A percentile compares a stretch with the other conserved stretches of the same genome.
These are phyloP conservation scores for Helicoverpa assulta DNA, from an alignment of 2,888 invertebrate genomes.

Conservation along the genomic window DNA sequence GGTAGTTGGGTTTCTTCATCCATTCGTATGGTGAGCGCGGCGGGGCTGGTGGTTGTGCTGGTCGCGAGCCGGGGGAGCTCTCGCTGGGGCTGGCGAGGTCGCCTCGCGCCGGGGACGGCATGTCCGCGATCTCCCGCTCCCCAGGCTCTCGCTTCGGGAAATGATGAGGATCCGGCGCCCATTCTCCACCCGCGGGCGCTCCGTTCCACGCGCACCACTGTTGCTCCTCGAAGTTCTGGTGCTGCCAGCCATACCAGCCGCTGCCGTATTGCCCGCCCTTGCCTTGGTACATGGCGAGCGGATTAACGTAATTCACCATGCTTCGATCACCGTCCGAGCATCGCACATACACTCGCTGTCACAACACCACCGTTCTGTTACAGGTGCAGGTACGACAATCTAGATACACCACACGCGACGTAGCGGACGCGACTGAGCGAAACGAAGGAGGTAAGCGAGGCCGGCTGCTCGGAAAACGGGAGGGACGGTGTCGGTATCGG, in stretches of 20 bases:
- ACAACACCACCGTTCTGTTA: slow-evolving; percentile 79
- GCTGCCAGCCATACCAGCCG: slow-evolving; percentile 89
- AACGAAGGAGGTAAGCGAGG: slow-evolving; percentile 61
- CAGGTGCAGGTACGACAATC: slow-evolving; percentile 65
- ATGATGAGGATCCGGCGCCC: slow-evolving; percentile 87
- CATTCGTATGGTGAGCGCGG: slow-evolving; percentile 96
- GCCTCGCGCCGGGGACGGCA: slow-evolving; percentile 87
- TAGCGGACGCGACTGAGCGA: slow-evolving; percentile 80
- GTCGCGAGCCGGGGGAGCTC: slow-evolving; percentile 87
- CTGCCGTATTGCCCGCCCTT: slow-evolving; percentile 89
- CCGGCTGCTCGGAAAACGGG: slow-evolving; percentile 63
- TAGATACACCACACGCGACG: slow-evolving; percentile 76
- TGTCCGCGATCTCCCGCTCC: slow-evolving; percentile 83
- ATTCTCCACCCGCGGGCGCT: slow-evolving; percentile 85
- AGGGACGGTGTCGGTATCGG: slow-evolving; percentile 64
- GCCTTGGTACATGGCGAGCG: slow-evolving; percentile 92
- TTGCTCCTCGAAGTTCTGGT: slow-evolving; percentile 89
- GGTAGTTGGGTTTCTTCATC: slow-evolving; percentile 97
- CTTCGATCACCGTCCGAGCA: slow-evolving; percentile 87
- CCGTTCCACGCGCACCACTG: slow-evolving; percentile 90
- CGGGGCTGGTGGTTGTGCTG: slow-evolving; percentile 91
- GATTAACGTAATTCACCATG: slow-evolving; percentile 94
- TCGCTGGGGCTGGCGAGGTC: slow-evolving; percentile 90
- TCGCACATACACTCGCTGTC: slow-evolving; percentile 86
- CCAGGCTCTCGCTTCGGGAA: slow-evolving; percentile 85